These are phyloP conservation scores for Oncorhynchus kisutch DNA, from an alignment of 2,113 vertebrate genomes.

Conservation along the genomic window DNA sequence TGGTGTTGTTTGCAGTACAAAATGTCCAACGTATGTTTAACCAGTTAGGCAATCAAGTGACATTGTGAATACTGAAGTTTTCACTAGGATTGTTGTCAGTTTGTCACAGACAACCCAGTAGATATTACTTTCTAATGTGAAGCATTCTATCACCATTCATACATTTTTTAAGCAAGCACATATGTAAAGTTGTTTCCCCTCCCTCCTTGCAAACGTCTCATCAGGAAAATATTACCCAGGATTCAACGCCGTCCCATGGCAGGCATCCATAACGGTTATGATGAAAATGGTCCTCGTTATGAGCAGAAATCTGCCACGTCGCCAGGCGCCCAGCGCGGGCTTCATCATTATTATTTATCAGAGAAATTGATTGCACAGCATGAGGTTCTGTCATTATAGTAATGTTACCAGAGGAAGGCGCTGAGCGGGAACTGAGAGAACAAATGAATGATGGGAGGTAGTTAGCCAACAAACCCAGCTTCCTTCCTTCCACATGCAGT, in stretches of 20 bases:
- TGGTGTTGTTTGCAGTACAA: background rate
- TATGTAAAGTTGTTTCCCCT: background rate
- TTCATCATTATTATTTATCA: constrained; percentile 34
- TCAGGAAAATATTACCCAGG: background rate
- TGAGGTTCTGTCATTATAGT: constrained; percentile 35
- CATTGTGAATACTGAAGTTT: background rate
- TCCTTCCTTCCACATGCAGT: background rate
- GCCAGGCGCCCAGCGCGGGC: constrained; percentile 7
- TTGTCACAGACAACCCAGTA: background rate
- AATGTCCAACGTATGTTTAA: background rate
- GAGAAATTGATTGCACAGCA: constrained; percentile 37
- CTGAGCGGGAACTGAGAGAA: constrained; percentile 25
- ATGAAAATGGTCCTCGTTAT: constrained; percentile 28
- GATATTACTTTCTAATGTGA: background rate
- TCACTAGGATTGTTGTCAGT: background rate
- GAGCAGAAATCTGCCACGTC: constrained; percentile 13
- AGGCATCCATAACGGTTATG: constrained; percentile 5
- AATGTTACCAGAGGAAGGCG: constrained; percentile 31
- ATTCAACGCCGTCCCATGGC: background rate
- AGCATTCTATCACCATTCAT: background rate
- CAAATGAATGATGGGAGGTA: constrained; percentile 44
- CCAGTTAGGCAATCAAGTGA: background rate
- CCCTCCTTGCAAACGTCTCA: background rate
- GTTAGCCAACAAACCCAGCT: constrained; percentile 29
- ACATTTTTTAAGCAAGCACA: background rate